Evolutionary conservation across 2,797 vertebrate genomes (phyloP), one percentile per base, ranked within the genome.

Genomic region (Aotus griseimembra): DNA sequence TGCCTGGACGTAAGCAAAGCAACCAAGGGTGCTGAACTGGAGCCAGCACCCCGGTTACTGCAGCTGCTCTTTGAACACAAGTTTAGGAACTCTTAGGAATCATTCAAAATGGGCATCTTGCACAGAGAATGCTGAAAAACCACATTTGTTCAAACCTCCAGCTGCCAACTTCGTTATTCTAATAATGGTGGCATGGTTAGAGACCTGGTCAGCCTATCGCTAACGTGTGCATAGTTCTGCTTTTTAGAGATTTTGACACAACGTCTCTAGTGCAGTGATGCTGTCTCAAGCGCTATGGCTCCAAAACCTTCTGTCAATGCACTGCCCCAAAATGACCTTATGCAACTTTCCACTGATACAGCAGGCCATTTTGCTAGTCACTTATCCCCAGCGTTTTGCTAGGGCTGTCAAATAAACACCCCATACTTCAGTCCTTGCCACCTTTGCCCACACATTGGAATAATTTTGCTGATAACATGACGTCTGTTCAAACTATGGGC

Each of bases 271-370:
- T 7, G 0, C 22, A 28, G 36, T 58, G 70, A 93, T 24, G 7
- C 76, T 30, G 6, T 22, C 15, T 48, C 72, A 39, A 52, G 61
- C 67, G n/a, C 75, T 76, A 12, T 19, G 33, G 30, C 44, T n/a
- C 55, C 5, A 12, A 1, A 24, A 48, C 22, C 2, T 0, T 30
- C 26, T 1, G 33, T 36, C 41, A 72, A 9, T 0, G 0, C 20
- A 22, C 41, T 89, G 88, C 39, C 12, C n/a, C 20, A 76, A 72
- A 88, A 64, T 11, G 6, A 17, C 3, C 79, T 36, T 44, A 58
- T 1, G 15, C 28, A 77, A 41, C 57, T 41, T 79, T 61, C 33
- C 24, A 39, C 0, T 14, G 1, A 55, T 77, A 19, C 36, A 33
- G n/a, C 15, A 61, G 50, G 28, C 1, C 2, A 3, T n/a, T 64